These are phyloP conservation scores for Papilio dardanus DNA, from an alignment of 1,140 invertebrate genomes.

Conservation along the genomic window DNA sequence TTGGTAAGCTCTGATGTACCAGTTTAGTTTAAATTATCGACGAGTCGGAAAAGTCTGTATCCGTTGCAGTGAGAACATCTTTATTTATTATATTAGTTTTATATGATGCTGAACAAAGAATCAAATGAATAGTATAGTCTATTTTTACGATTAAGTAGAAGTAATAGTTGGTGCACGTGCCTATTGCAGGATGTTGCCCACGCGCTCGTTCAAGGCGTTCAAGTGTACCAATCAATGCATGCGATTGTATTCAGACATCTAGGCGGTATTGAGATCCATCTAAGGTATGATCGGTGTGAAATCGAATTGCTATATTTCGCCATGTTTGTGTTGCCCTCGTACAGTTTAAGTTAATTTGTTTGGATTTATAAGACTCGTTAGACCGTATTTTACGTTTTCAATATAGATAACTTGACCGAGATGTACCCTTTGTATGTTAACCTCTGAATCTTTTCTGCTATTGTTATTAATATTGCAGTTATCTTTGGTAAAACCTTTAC, in stretches of 20 bases:
- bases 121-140: background rate
- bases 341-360: background rate
- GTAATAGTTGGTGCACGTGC: slow-evolving; percentile 25
- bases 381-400: background rate
- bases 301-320: slow-evolving; percentile 16
- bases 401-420: too few relatives aligned
- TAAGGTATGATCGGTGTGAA: slow-evolving; percentile 31
- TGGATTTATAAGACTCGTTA: background rate
- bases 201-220: slow-evolving; percentile 45
- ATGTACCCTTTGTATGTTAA: too few relatives aligned
- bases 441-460: too few relatives aligned
- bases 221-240: slow-evolving; percentile 36
- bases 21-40: too few relatives aligned
- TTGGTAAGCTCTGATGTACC: too few relatives aligned
- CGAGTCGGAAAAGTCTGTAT: too few relatives aligned
- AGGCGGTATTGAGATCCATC: slow-evolving; percentile 40
- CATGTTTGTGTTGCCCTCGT: slow-evolving; percentile 11
- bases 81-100: background rate
- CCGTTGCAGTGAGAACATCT: too few relatives aligned
- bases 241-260: slow-evolving; percentile 40
- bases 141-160: slow-evolving; percentile 26
- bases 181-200: slow-evolving; percentile 43
- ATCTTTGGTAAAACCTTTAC: background rate
- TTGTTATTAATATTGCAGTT: background rate
- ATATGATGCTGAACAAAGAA: slow-evolving; percentile 10